phyloP scores from a whole-genome alignment of 2,113 vertebrate species.

The Brienomyrus longianalis region DNA sequence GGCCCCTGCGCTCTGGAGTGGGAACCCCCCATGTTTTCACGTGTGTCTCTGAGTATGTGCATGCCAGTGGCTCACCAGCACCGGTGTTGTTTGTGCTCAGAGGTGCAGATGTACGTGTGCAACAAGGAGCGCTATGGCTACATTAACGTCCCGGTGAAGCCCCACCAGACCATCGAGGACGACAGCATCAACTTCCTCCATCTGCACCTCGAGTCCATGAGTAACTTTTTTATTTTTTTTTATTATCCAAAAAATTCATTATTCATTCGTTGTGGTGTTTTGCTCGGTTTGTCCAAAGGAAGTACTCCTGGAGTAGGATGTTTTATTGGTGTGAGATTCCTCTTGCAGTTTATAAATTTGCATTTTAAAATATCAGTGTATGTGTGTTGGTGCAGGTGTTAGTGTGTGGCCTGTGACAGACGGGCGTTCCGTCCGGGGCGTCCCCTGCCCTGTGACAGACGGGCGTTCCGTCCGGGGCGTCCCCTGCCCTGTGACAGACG shows the following conservation, averaged over 20 bases:
- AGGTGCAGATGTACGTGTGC: constrained; percentile 71
- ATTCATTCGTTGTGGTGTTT: background rate
- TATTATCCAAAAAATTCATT: background rate
- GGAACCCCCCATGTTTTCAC: background rate
- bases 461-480: no score
- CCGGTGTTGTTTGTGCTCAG: constrained; percentile 48
- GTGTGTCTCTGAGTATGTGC: background rate
- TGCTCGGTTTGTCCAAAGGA: background rate
- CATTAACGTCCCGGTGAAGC: constrained; percentile 75
- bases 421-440: no score
- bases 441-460: no score
- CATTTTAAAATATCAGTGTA: background rate
- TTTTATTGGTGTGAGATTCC: background rate
- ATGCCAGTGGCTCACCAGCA: background rate
- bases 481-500: no score
- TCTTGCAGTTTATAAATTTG: background rate
- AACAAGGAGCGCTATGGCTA: constrained; percentile 84
- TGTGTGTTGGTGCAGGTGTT: background rate
- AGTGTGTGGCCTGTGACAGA: background rate
- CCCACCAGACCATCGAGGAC: constrained; percentile 78
- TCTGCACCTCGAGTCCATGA: constrained; percentile 76
- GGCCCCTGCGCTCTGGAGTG: background rate
- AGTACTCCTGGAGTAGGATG: background rate
- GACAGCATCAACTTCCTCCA: constrained; percentile 85
- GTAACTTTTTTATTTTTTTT: constrained; percentile 53